These are phyloP conservation scores for Oncorhynchus kisutch DNA, from an alignment of 2,113 vertebrate species.

Conservation along the genomic window DNA sequence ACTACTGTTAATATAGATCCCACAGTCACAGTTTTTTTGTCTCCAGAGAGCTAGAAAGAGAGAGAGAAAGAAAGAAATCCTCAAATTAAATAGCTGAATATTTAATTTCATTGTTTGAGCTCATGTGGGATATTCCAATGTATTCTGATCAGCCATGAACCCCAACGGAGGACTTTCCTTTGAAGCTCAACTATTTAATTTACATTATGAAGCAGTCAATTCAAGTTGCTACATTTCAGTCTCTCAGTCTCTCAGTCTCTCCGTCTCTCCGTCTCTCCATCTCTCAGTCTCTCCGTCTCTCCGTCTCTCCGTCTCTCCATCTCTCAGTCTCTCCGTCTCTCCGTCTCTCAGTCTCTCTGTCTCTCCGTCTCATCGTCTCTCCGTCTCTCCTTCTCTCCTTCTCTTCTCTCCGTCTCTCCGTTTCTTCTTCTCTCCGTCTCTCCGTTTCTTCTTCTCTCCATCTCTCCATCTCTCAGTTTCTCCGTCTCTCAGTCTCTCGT, in stretches of 20 bases:
- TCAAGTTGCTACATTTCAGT: not conserved
- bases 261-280: not conserved
- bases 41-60: conserved; percentile 2
- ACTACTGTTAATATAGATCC: too few relatives aligned
- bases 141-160: conserved; percentile 48
- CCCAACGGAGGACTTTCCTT: conserved; percentile 39
- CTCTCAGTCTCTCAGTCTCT: not conserved
- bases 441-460: too few relatives aligned
- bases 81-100: conserved; percentile 49
- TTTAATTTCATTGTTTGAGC: conserved; percentile 34
- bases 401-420: too few relatives aligned
- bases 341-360: not conserved
- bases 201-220: not conserved
- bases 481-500: not conserved
- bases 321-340: not conserved
- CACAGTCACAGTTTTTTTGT: too few relatives aligned
- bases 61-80: conserved; percentile 36
- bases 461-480: too few relatives aligned
- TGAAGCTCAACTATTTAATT: conserved; percentile 38
- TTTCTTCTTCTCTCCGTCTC: not conserved
- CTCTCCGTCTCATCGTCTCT: not conserved
- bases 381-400: too few relatives aligned
- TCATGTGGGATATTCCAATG: conserved; percentile 48
- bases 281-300: not conserved
- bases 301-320: too few relatives aligned